Conservation (phyloP, 2,888 invertebrate species). For the Agriopis leucophaearia region DNA sequence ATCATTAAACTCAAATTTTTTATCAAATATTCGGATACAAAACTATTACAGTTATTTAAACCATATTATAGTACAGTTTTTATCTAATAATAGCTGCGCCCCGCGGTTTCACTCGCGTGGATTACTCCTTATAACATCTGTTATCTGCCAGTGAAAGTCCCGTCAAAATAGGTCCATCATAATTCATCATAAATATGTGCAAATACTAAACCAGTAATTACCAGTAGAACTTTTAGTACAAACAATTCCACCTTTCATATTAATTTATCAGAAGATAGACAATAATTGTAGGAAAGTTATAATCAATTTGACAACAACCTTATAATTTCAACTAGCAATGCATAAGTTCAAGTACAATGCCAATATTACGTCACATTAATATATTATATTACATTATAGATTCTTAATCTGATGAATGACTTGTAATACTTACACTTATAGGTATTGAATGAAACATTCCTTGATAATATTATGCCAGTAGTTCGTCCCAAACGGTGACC, state of each 20-base stretch:
- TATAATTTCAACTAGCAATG: not conserved
- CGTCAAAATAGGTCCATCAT: too few species aligned
- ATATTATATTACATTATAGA: not conserved
- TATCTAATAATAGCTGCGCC: too few species aligned
- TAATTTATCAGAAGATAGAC: not conserved
- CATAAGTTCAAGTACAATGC: slow-evolving; percentile 3
- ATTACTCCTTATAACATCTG: too few species aligned
- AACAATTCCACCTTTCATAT: not conserved
- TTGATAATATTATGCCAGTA: too few species aligned
- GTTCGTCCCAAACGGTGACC: too few species aligned
- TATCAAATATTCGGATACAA: not conserved
- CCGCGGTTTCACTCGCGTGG: too few species aligned
- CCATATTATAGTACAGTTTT: too few species aligned
- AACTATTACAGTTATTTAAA: too few species aligned
- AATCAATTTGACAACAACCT: not conserved
- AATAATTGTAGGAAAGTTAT: not conserved
- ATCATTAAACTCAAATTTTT: not conserved
- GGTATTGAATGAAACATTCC: not conserved
- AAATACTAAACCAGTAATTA: not conserved
- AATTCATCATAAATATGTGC: too few species aligned
- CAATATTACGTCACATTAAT: not conserved
- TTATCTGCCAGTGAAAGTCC: too few species aligned
- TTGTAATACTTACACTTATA: slow-evolving; percentile 4
- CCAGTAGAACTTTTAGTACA: not conserved
- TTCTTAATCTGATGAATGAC: slow-evolving; percentile 2